Evolutionary conservation across 2,113 vertebrate genomes (phyloP).

Genomic region (Gallinago jamesoni): DNA sequence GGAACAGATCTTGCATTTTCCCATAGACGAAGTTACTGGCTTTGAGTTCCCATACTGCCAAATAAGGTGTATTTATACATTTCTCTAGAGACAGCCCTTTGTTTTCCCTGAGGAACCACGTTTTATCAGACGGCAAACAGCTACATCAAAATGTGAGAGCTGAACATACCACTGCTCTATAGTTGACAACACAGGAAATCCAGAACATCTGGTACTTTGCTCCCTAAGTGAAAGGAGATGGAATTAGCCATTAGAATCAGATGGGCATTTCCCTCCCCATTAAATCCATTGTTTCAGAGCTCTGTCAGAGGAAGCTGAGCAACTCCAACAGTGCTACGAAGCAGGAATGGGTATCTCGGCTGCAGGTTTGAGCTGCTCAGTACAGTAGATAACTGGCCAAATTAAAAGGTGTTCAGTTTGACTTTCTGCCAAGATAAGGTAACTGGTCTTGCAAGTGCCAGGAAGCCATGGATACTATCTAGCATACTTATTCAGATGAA

Average conservation of each 20-base stretch:
- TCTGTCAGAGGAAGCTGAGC: slow-evolving; percentile 24
- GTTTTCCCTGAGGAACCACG: not conserved
- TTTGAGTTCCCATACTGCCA: not conserved
- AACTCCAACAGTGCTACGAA: accelerated
- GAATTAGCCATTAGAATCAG: not conserved
- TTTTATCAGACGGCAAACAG: not conserved
- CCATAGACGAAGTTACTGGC: not conserved
- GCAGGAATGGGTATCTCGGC: not conserved
- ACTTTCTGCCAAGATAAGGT: not conserved
- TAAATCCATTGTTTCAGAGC: slow-evolving; percentile 12
- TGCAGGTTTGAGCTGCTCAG: not conserved
- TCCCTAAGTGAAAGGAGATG: not conserved
- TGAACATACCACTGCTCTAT: not conserved
- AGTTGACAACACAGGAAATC: slow-evolving; percentile 30
- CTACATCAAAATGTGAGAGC: not conserved
- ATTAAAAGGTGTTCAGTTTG: not conserved
- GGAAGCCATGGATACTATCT: not conserved
- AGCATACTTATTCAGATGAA: not conserved
- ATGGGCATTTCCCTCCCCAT: not conserved
- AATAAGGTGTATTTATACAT: not conserved
- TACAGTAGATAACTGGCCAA: not conserved
- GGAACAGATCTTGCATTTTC: not conserved
- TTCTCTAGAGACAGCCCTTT: not conserved
- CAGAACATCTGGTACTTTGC: slow-evolving; percentile 12
- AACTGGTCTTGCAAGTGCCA: not conserved